Percentiles rank a stretch among this genome's conserved stretches.
Conservation (phyloP, 2,113 vertebrate species). For the Hippocampus mohnikei region DNA sequence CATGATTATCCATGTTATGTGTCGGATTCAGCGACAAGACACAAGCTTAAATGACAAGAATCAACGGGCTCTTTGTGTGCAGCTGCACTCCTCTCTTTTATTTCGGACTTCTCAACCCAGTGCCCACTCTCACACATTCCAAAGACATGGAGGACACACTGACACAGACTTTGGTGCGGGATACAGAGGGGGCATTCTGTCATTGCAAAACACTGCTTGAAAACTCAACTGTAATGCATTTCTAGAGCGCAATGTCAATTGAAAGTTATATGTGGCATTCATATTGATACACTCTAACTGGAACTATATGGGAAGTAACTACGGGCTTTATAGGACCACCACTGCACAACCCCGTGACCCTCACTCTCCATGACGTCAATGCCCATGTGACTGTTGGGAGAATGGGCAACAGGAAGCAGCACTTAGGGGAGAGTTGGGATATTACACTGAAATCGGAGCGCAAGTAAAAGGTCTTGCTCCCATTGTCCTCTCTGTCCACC, state of each 20-base stretch:
- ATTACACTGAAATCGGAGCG: constrained; percentile 8
- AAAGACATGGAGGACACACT: constrained; percentile 33
- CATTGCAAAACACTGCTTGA: constrained; percentile 14
- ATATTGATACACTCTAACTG: background rate
- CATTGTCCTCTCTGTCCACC: constrained; percentile 21
- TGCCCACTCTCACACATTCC: constrained; percentile 14
- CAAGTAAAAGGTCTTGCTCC: constrained; percentile 15
- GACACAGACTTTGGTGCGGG: constrained; percentile 30
- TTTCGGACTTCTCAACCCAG: constrained; percentile 42
- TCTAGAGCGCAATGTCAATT: background rate
- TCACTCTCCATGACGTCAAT: constrained; percentile 41
- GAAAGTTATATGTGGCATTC: background rate
- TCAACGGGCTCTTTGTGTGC: constrained; percentile 67
- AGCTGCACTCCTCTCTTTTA: constrained; percentile 49
- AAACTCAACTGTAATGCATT: background rate
- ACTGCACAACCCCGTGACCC: constrained; percentile 27
- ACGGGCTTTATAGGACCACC: background rate
- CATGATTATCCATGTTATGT: constrained; percentile 27
- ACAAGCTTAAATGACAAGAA: constrained; percentile 33
- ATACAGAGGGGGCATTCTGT: constrained; percentile 44
- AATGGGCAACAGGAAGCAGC: constrained; percentile 17
- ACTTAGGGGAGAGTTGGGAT: constrained; percentile 27
- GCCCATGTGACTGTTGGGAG: constrained; percentile 27
- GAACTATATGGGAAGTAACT: background rate
- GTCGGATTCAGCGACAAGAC: constrained; percentile 37